These are phyloP conservation scores for Hephaestus fuliginosus DNA, from an alignment of 2,797 vertebrate species.

Conservation along the genomic window DNA sequence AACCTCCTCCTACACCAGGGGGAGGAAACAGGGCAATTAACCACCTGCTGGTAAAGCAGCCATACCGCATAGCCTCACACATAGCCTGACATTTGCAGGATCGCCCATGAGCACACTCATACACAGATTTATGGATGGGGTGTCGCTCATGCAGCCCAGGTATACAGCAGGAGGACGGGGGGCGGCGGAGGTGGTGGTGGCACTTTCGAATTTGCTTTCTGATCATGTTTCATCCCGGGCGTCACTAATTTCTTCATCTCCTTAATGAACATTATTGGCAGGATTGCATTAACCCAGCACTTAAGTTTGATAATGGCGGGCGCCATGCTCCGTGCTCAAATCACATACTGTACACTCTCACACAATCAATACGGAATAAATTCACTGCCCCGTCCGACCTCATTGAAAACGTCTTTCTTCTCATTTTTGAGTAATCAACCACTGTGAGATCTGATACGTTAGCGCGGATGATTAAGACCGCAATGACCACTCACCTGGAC, in stretches of 20 bases:
- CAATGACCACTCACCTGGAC: constrained; percentile 1
- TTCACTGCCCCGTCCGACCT: constrained; percentile 34
- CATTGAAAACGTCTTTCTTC: constrained; percentile 29
- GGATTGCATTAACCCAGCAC: constrained; percentile 72
- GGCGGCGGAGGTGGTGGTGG: not conserved
- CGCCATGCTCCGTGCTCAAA: constrained; percentile 57
- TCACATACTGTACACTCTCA: constrained; percentile 47
- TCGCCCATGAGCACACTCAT: constrained; percentile 15
- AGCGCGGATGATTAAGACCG: constrained; percentile 25
- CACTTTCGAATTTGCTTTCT: constrained; percentile 54
- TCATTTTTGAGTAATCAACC: constrained; percentile 33
- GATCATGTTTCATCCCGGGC: constrained; percentile 63
- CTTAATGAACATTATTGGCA: constrained; percentile 78
- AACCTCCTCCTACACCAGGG: constrained; percentile 42
- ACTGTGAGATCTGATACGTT: constrained; percentile 22
- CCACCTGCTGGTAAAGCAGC: constrained; percentile 69
- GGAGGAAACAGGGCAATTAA: constrained; percentile 66
- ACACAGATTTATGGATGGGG: constrained; percentile 25
- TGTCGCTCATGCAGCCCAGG: constrained; percentile 32
- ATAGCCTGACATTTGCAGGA: constrained; percentile 41
- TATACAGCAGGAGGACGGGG: not conserved
- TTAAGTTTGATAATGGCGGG: constrained; percentile 66
- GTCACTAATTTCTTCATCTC: constrained; percentile 72
- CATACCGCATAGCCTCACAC: constrained; percentile 29
- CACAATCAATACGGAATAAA: constrained; percentile 68